These are phyloP conservation scores for Nestor notabilis DNA, from an alignment of 2,113 vertebrate species.

Conservation along the genomic window DNA sequence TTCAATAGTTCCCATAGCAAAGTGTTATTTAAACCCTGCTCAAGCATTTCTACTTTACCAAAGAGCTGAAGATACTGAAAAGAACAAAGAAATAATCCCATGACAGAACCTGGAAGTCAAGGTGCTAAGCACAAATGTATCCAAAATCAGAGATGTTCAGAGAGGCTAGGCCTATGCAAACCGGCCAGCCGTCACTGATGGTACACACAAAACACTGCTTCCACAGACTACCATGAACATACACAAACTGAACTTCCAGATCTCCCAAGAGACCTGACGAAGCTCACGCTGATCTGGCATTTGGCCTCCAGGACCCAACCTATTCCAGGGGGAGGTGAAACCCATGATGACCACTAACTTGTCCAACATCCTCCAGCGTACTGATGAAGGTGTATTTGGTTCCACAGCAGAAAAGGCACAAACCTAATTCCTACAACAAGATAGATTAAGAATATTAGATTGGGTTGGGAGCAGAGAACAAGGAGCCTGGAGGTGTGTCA, in stretches of 20 bases:
- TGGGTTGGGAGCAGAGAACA: neutral
- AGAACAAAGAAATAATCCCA: neutral
- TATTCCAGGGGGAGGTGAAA: neutral
- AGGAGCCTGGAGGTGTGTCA: neutral
- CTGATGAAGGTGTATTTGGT: neutral
- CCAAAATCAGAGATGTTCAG: neutral
- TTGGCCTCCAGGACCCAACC: neutral
- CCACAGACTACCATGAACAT: neutral
- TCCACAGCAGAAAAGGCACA: neutral
- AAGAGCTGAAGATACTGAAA: neutral
- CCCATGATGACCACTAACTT: too few species aligned
- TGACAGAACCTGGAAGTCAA: neutral
- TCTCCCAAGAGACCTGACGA: neutral
- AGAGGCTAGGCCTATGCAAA: neutral
- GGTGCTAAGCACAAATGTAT: neutral
- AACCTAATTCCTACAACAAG: neutral
- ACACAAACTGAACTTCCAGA: neutral
- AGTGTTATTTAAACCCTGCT: neutral
- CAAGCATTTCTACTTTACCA: neutral
- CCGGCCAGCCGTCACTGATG: neutral
- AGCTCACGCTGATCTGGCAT: neutral
- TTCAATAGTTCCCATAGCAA: neutral
- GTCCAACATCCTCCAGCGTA: neutral
- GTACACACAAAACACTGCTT: neutral
- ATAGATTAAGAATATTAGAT: neutral